Evolutionary conservation across 2,797 vertebrate species (phyloP), one percentile per base, ranked within the genome.

Genomic region (Gallinago nigripennis): DNA sequence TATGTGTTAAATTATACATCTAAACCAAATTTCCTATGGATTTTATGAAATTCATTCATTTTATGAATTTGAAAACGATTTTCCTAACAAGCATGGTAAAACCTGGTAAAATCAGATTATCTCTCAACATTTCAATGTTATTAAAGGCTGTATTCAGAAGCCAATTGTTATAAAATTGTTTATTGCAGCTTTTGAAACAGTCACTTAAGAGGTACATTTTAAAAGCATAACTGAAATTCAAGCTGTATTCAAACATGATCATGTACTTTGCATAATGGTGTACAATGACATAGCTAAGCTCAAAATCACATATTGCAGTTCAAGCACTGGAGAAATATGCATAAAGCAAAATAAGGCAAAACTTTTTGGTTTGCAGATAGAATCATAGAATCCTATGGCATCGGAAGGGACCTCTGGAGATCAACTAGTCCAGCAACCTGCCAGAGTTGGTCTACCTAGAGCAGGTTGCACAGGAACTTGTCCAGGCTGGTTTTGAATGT

Each of bases 1-100:
- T 85, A 23, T 31, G 18, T 25, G 12, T 69, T 89, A 72, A 93
- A 89, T 88, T 87, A 83, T 72, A 82, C 45, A 89, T 85, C 41
- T 90, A 45, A 94, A 95, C 21, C 17, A 80, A 82, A 68, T 69
- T 87, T 93, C 46, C 24, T 43, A 25, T 28, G 45, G 43, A 79
- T 90, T 92, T 87, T 77, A 63, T 85, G 35, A 85, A 93, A 91
- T 82, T 63, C 12, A 72, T 92, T 91, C 21, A 63, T 91, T 89
- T 69, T 73, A 64, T 84, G 58, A 90, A 82, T 95, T 82, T 84
- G 30, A 94, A 93, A 93, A 16, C 57, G 16, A 43, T 89, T 92
- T 95, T 90, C 27, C 31, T 90, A 93, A 63, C 54, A 79, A n/a
- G 9, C 13, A 19, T 60, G 20, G 7, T 60, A 66, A 90, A 88